Evolutionary conservation across 2,888 invertebrate species (phyloP), one percentile per base, ranked within the genome.

Genomic region (Empis livida): DNA sequence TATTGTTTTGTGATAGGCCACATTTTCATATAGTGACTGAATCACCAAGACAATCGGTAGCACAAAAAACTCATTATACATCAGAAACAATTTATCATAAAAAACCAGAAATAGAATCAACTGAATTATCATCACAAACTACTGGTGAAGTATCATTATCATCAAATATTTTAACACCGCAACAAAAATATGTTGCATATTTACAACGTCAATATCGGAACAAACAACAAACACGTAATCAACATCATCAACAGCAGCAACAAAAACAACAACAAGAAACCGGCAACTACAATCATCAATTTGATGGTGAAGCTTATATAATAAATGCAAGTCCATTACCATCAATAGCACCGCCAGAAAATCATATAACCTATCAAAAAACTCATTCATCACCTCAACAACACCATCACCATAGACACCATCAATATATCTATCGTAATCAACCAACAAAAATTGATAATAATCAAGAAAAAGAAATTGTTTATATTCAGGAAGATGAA

Each of bases 141-240:
- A 23, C 41, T 31, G n/a, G n/a, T n/a, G 41, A 30, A 27, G 40
- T 42, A n/a, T 35, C 44, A 8, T 23, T 38, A 13, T 11, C 11
- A 14, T n/a, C n/a, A n/a, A n/a, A n/a, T n/a, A 20, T 20, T 5
- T 53, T 66, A 55, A 67, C 67, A 49, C 66, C 68, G 41, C 64
- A 67, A 57, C 61, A 67, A 54, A 65, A 65, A 52, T 67, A 68
- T 54, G 65, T 68, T 48, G 56, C 60, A 46, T 68, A 64, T 56
- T 60, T 68, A 54, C 65, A 64, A 47, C 65, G 67, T 53, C 66
- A 65, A 51, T 55, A 64, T 53, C 53, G 54, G 41, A 55, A 57
- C 53, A 59, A 60, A 41, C 35, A 39, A 23, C 43, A 35, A 23
- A 42, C 38, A 10, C 42, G 32, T 44, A 15, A 46, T 16, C 42